Base-by-base conservation (phyloP, 2,797 vertebrate genomes). In the Scarus forsteni region DNA sequence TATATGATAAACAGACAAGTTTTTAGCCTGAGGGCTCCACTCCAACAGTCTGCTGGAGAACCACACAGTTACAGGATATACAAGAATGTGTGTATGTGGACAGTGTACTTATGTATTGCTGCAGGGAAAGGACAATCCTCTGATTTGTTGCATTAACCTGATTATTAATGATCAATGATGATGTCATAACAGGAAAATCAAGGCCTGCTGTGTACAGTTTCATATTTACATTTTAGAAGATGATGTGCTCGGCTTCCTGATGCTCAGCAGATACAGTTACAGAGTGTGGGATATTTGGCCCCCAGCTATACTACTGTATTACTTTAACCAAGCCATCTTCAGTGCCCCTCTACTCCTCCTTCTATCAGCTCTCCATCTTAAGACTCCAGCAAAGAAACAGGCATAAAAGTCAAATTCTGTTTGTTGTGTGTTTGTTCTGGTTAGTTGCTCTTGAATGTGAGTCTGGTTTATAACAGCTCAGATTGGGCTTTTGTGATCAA, bases 11-110 rank as follows among this genome's bases (percentile, higher is more conserved):
- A 79, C 62, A 76, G 81, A 78, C 62, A 68, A 63, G 60, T 49
- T 58, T 8, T 11, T 42, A 62, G 80, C 88, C 77, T 0, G 50
- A 74, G 70, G 86, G 64, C 70, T 75, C 59, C 0, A 9, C 70
- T 74, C 55, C 67, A 61, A 86, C 77, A 73, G 88, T 84, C 77
- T 88, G 88, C 72, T 36, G n/a, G 73, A 72, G 66, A 57, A 60
- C 48, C 48, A 48, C 43, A 58, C 49, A 66, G 58, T 61, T 60
- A 79, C 14, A 50, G 36, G 1, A 50, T 48, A 66, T 64, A 52
- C 27, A 45, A 35, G 13, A 8, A 39, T 62, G 14, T 67, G 11
- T 75, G n/a, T 54, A 39, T 60, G 19, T 50, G 16, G 46, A 11
- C 6, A 18, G 18, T 68, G 5, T 68, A 5, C 65, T 13, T 61